Evolutionary conservation across 2,113 vertebrate genomes (phyloP), one percentile per base, ranked within the genome.

Genomic region (Apeltes quadracus): DNA sequence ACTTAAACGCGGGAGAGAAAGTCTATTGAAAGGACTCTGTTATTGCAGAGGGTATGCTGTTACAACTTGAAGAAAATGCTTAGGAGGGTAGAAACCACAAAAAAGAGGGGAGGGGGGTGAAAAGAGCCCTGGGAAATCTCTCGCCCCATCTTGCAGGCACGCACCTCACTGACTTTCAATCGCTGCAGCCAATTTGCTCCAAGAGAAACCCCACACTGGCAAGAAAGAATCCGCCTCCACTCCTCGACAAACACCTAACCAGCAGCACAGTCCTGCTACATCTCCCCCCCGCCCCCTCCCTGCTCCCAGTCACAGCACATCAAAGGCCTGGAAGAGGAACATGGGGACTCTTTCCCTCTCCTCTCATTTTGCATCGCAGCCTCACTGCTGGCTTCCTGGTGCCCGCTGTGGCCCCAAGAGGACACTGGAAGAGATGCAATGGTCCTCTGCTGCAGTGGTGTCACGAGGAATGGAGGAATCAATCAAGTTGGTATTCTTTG

Each of bases 151-250:
- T 82, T 10, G 0, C 48, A 57, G 67, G 56, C 69, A 25, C 80
- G 86, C 80, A 84, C 84, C 85, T 87, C 83, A 58, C 86, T 82
- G 83, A 84, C 86, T 89, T 86, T 85, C 87, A 85, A 82, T 89
- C 72, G 78, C 84, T 16, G 9, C 13, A 84, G 81, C 82, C 87
- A 90, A 87, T 90, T 89, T 90, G 58, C 84, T 81, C 68, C 58
- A 75, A 84, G 76, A 85, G 78, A 72, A 79, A 69, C 34, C 56
- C 61, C 81, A 76, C 32, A 8, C 80, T 76, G 75, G 75, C 85
- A 77, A 76, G 76, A 85, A 91, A 90, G 79, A 85, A 91, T 89
- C 87, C 64, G 13, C 80, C 79, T 85, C 61, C 29, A 29, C 76
- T 78, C 56, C 78, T 75, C 59, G 14, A 74, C 78, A 68, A 67